Evolutionary conservation across 2,888 invertebrate genomes (phyloP).

Genomic region (Rotaria macrura): DNA sequence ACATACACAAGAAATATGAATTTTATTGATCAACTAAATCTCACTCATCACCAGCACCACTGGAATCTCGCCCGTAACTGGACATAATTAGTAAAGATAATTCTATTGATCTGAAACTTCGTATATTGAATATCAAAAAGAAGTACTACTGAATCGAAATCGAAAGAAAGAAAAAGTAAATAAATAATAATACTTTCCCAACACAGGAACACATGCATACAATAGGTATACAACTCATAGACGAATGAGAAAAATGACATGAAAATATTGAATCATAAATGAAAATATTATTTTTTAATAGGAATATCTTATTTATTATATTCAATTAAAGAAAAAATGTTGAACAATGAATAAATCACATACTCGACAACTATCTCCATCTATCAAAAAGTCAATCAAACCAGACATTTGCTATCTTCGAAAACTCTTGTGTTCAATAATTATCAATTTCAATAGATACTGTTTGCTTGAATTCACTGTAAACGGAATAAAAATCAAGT

Average conservation of each 20-base stretch:
- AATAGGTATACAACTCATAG: background rate
- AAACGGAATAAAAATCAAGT: no score
- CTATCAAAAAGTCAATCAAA: background rate
- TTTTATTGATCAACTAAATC: background rate
- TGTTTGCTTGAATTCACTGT: no score
- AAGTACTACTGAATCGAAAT: background rate
- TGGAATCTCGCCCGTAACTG: background rate
- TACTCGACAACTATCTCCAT: background rate
- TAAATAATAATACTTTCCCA: no score
- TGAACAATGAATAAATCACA: background rate
- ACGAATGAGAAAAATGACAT: background rate
- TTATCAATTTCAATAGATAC: no score
- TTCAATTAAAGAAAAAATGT: background rate
- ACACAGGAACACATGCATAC: no score
- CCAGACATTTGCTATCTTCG: no score
- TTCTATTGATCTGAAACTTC: background rate
- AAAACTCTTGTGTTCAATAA: no score
- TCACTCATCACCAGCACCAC: background rate
- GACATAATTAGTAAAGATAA: background rate
- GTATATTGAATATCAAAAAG: background rate
- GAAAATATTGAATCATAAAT: background rate
- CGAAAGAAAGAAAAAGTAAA: background rate
- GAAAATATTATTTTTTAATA: no score
- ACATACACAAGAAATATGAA: background rate
- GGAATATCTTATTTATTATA: background rate